A percentile compares a stretch with the other conserved stretches of the same genome.
Evolutionary conservation across 1,140 invertebrate species (phyloP).

Genomic region (Papilio xuthus): DNA sequence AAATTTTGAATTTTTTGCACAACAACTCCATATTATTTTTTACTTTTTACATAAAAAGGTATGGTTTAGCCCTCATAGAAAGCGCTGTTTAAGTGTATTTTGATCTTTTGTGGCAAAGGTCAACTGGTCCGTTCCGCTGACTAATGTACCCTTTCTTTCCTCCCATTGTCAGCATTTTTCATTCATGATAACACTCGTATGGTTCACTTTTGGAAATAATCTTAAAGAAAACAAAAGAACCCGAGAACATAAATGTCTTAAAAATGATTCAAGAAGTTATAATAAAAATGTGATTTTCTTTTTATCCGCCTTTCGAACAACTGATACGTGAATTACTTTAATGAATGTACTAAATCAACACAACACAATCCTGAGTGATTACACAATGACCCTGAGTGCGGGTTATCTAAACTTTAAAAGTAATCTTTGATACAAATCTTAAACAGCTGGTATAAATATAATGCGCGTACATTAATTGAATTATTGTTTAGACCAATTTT

Average conservation of each 20-base stretch:
- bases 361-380: too few relatives aligned
- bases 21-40: not conserved
- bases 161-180: not conserved
- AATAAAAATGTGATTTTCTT: too few relatives aligned
- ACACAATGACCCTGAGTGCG: too few relatives aligned
- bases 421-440: too few relatives aligned
- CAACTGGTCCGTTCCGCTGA: conserved; percentile 5
- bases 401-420: too few relatives aligned
- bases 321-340: too few relatives aligned
- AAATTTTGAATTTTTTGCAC: not conserved
- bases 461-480: not conserved
- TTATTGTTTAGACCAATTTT: not conserved
- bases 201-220: not conserved
- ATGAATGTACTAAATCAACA: too few relatives aligned
- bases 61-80: not conserved
- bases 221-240: not conserved
- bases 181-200: not conserved
- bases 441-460: not conserved
- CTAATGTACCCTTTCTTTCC: conserved; percentile 7
- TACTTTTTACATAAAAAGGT: not conserved
- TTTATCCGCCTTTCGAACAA: too few relatives aligned
- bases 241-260: too few relatives aligned
- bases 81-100: not conserved
- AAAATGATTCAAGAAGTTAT: too few relatives aligned
- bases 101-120: not conserved